A percentile compares a stretch with the other conserved stretches of the same genome.
These are phyloP conservation scores for Parus major DNA, from an alignment of 2,113 vertebrate genomes.

Conservation along the genomic window DNA sequence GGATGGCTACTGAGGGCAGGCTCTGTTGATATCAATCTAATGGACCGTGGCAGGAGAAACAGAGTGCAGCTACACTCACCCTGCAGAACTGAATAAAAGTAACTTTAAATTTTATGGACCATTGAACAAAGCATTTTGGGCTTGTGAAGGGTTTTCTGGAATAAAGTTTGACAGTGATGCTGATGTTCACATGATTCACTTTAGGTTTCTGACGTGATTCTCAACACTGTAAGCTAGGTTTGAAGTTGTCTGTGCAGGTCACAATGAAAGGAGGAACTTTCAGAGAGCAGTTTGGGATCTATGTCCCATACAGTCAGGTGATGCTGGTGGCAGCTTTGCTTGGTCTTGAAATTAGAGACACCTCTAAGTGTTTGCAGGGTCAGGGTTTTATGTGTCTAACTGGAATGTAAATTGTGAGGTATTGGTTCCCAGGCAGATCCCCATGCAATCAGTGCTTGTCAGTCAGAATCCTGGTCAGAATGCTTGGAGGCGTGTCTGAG, in stretches of 20 bases:
- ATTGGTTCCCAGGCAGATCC: not conserved
- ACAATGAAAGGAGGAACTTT: not conserved
- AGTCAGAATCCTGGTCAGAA: not conserved
- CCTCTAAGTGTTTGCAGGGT: not conserved
- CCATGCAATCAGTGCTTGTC: accelerated
- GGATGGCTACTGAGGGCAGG: not conserved
- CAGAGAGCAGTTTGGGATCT: not conserved
- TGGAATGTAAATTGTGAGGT: not conserved
- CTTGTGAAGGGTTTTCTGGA: not conserved
- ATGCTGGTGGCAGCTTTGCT: not conserved
- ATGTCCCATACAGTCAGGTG: not conserved
- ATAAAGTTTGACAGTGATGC: not conserved
- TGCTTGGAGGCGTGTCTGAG: not conserved
- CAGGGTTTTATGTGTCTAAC: not conserved
- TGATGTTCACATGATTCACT: not conserved
- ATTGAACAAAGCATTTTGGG: not conserved
- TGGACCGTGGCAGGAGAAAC: not conserved
- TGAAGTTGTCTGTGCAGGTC: not conserved
- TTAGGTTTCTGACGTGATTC: not conserved
- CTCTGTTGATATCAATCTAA: not conserved
- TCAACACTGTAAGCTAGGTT: not conserved
- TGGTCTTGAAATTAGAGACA: not conserved
- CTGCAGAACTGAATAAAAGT: not conserved
- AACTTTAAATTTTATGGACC: not conserved
- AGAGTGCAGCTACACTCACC: not conserved